phyloP scores from a whole-genome alignment of 2,888 invertebrate genomes.

The Rotaria sp. region DNA sequence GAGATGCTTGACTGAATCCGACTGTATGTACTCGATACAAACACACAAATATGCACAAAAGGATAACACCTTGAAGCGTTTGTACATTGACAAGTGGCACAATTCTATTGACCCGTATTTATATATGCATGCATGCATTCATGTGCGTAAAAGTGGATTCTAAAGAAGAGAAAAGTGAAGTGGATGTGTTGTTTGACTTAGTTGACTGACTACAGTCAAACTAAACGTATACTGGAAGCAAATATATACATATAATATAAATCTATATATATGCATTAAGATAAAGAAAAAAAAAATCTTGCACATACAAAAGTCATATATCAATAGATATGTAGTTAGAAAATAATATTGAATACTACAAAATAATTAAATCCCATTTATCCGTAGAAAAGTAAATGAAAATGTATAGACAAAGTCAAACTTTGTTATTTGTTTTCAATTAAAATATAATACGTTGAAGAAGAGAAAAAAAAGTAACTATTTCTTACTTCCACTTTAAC shows the following conservation, averaged over 20 bases:
- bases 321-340: background rate
- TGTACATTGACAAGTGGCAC: slow-evolving; percentile 7
- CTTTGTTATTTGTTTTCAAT: background rate
- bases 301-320: background rate
- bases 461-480: background rate
- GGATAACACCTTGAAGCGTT: slow-evolving; percentile 22
- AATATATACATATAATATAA: background rate
- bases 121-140: background rate
- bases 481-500: background rate
- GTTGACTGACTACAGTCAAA: background rate
- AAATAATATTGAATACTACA: background rate
- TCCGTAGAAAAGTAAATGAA: background rate
- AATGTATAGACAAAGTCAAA: too few relatives aligned
- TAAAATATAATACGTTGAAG: background rate
- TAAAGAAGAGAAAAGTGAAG: slow-evolving; percentile 6
- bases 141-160: background rate
- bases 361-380: background rate
- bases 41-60: background rate
- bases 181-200: slow-evolving; percentile 19
- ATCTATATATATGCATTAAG: background rate
- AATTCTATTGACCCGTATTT: background rate
- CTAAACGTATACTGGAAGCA: background rate
- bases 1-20: slow-evolving; percentile 3
- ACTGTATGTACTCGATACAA: background rate
- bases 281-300: background rate